These are phyloP conservation scores for Ectemnius cavifrons DNA, from an alignment of 2,888 invertebrate genomes.

Conservation along the genomic window DNA sequence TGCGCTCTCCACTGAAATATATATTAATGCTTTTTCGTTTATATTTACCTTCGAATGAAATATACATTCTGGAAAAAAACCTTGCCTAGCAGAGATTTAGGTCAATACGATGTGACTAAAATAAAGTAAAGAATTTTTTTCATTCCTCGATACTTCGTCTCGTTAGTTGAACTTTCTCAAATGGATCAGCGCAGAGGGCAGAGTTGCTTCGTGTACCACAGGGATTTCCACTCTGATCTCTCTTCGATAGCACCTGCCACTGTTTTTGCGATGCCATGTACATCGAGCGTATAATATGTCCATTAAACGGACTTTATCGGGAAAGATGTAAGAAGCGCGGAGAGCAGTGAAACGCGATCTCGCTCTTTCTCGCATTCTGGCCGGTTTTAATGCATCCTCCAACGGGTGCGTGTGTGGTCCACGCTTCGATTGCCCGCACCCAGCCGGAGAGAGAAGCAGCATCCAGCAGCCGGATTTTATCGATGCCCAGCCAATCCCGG, in stretches of 20 bases:
- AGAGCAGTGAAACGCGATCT: conserved; percentile 13
- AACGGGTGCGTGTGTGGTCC: conserved; percentile 32
- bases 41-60: no score
- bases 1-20: no score
- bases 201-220: no score
- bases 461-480: conserved; percentile 30
- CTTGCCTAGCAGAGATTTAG: no score
- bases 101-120: no score
- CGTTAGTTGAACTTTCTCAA: no score
- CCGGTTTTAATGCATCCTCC: conserved; percentile 24
- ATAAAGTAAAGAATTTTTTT: no score
- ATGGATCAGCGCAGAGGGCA: no score
- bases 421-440: background rate
- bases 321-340: conserved; percentile 25
- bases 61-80: no score
- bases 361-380: conserved; percentile 15
- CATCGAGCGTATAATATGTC: conserved; percentile 31
- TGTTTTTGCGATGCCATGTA: conserved; percentile 12
- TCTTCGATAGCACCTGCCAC: conserved; percentile 18
- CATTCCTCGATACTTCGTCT: no score
- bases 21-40: no score
- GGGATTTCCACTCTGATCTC: no score
- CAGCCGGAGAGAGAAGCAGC: conserved; percentile 18
- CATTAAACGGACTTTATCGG: conserved; percentile 45
- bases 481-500: conserved; percentile 27